Evolutionary conservation across 2,888 invertebrate genomes (phyloP), one percentile per base, ranked within the genome.

Genomic region (Panzeria rudis): DNA sequence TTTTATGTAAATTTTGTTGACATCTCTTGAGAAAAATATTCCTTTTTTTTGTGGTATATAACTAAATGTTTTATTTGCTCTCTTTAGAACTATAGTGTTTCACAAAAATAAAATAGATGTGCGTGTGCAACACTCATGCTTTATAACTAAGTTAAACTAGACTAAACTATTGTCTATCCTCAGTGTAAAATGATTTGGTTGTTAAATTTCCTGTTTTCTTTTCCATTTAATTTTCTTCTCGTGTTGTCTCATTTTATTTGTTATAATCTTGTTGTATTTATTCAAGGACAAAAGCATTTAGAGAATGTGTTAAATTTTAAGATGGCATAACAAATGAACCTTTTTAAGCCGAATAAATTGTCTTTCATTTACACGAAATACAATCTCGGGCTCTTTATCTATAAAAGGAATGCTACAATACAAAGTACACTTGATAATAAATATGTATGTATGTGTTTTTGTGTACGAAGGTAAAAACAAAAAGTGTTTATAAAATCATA

Each of bases 281-380:
- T 54, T 62, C 75, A 81, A 81, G 68, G 73, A 75, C 68, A 69
- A 69, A 66, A 59, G 59, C 79, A 75, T 69, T 83, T 77, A 80
- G 56, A 85, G 62, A 80, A 64, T 76, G 83, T 85, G 83, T 83
- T 69, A 85, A 83, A 85, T 86, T 86, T 82, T 79, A 84, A 86
- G 81, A 76, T 71, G 79, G 68, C 79, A 76, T 86, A 83, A 86
- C 77, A 86, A 86, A 86, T 84, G 80, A 82, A 84, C 79, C 79
- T 72, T 79, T 86, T 86, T 86, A 84, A 86, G 86, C 83, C 62
- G 41, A 79, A 84, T 83, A 86, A 84, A 86, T 84, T 84, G 82
- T 83, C 52, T 80, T 86, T 86, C 47, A 61, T 83, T 79, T 75
- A 64, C 69, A 73, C 50, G 78, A 54, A 38, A 69, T 71, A 73